Evolutionary conservation across 2,797 vertebrate genomes (phyloP).

Genomic region (Nasua narica): DNA sequence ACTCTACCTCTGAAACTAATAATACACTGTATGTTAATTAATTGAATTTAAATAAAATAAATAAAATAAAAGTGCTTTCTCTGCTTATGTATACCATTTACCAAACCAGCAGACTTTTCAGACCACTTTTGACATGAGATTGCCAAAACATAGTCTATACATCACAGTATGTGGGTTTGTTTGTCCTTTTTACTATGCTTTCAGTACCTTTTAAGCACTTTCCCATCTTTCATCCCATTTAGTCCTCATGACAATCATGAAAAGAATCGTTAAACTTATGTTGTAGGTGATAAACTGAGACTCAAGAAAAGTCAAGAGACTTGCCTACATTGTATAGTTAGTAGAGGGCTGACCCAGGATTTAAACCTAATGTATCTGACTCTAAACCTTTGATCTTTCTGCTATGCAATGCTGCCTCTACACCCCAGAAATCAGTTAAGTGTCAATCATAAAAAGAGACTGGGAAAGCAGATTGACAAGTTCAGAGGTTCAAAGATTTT

Average conservation of each 20-base stretch:
- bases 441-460: background rate
- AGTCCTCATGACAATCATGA: background rate
- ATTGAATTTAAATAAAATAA: background rate
- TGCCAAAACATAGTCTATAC: background rate
- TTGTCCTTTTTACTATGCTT: slow-evolving; percentile 26
- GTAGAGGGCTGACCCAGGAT: background rate
- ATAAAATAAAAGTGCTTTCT: background rate
- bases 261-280: background rate
- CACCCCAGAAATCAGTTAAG: background rate
- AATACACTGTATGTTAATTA: background rate
- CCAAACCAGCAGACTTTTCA: background rate
- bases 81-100: background rate
- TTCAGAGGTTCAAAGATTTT: background rate
- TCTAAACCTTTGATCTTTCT: background rate
- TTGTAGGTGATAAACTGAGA: background rate
- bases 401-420: background rate
- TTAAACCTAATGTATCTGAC: background rate
- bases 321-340: background rate
- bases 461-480: background rate
- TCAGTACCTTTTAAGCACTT: background rate
- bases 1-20: background rate
- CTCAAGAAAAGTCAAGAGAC: background rate
- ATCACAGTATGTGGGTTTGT: background rate
- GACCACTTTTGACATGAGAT: background rate
- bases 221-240: background rate